phyloP scores from a whole-genome alignment of 1,140 invertebrate species.

The Caenorhabditis tropicalis region DNA sequence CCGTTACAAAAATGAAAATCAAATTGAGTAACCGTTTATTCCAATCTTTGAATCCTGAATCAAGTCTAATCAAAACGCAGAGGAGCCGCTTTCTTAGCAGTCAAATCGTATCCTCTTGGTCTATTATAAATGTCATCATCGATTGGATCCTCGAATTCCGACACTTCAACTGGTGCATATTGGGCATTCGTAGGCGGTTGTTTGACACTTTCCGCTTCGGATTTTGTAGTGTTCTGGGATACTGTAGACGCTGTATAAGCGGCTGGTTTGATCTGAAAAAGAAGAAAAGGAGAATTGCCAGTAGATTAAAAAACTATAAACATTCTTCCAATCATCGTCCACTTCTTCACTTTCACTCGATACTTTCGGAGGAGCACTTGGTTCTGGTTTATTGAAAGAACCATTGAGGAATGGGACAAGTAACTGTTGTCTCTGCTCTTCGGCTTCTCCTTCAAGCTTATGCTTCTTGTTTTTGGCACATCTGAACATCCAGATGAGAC shows the following conservation, averaged over 20 bases:
- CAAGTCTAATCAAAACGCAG: not conserved
- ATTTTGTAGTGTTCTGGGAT: not conserved
- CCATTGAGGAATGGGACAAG: not conserved
- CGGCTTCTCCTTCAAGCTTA: not conserved
- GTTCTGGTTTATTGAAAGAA: not conserved
- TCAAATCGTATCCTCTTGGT: constrained; percentile 18
- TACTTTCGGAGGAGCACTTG: not conserved
- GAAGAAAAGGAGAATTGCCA: not conserved
- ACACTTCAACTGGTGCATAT: not conserved
- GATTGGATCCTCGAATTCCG: not conserved
- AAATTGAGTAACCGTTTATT: not conserved
- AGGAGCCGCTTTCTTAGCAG: not conserved
- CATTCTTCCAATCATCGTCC: not conserved
- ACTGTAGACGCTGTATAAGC: not conserved
- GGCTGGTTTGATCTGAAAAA: constrained; percentile 17
- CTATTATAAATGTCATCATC: not conserved
- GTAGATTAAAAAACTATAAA: too few relatives aligned
- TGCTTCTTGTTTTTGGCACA: not conserved
- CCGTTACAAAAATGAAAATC: too few relatives aligned
- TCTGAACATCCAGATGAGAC: not conserved
- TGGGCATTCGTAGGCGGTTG: not conserved
- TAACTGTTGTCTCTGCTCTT: not conserved
- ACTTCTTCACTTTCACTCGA: not conserved
- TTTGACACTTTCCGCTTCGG: not conserved
- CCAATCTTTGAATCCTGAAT: not conserved